These are phyloP conservation scores for Rhinopomastus cyanomelas DNA, from an alignment of 2,113 vertebrate genomes.

Conservation along the genomic window DNA sequence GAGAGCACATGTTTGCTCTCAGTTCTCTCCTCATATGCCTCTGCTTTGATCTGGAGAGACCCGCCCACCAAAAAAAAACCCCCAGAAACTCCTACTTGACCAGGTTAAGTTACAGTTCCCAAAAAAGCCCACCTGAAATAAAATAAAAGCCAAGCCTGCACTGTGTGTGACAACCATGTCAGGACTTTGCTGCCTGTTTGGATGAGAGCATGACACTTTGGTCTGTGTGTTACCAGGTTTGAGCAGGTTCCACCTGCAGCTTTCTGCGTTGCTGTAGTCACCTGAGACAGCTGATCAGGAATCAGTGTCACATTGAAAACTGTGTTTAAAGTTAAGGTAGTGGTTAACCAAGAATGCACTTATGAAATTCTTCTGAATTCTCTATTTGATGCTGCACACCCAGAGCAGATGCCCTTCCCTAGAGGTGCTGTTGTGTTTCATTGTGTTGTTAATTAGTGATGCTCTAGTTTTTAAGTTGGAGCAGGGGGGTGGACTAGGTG, in stretches of 20 bases:
- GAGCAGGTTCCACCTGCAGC: not conserved
- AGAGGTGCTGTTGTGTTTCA: not conserved
- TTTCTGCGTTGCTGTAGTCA: not conserved
- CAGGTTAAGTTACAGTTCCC: not conserved
- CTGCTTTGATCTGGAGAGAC: conserved; percentile 16
- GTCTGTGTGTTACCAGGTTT: conserved; percentile 4
- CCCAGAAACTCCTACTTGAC: not conserved
- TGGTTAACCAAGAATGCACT: not conserved
- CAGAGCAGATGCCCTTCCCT: not conserved
- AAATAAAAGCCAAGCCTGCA: not conserved
- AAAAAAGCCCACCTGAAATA: not conserved
- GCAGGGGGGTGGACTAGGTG: not conserved
- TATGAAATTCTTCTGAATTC: not conserved
- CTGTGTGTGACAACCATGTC: not conserved
- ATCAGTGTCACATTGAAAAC: not conserved
- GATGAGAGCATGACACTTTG: conserved; percentile 4
- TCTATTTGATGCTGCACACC: not conserved
- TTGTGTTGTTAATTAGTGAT: not conserved
- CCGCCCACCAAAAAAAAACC: not conserved
- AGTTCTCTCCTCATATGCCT: conserved; percentile 3
- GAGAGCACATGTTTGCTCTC: not conserved
- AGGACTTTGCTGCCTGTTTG: conserved; percentile 1
- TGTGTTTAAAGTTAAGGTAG: not conserved
- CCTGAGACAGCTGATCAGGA: not conserved
- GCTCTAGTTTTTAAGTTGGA: not conserved